phyloP scores from a whole-genome alignment of 1,140 invertebrate genomes.

The Dreissena polymorpha region DNA sequence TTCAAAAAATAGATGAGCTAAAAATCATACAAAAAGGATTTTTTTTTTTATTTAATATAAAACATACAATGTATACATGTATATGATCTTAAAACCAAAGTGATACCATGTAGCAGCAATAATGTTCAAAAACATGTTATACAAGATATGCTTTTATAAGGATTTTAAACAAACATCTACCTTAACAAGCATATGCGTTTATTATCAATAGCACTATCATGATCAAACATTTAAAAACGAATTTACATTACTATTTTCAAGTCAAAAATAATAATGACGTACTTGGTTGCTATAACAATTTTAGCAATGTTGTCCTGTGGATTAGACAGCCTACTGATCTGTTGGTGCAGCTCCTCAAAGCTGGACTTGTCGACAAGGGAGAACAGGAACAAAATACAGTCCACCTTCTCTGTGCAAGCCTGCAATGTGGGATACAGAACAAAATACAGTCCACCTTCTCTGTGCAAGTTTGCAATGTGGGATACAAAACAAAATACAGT shows the following conservation, averaged over 20 bases:
- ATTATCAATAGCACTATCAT: not conserved
- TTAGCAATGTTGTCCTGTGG: constrained; percentile 81
- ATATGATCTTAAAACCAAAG: too few relatives aligned
- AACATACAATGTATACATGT: too few relatives aligned
- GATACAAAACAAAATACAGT: not conserved
- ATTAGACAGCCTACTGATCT: constrained; percentile 80
- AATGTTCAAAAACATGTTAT: too few relatives aligned
- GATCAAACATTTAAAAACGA: not conserved
- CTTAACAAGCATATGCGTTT: not conserved
- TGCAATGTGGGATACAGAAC: constrained; percentile 70
- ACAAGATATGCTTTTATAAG: too few relatives aligned
- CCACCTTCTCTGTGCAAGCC: constrained; percentile 82
- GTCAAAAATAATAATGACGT: too few relatives aligned
- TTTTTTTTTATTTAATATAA: too few relatives aligned
- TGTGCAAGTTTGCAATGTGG: not conserved
- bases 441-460: not conserved
- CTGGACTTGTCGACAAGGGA: constrained; percentile 82
- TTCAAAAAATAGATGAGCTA: too few relatives aligned
- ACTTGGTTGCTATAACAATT: constrained; percentile 84
- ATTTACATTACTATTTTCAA: too few relatives aligned
- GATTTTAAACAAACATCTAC: not conserved
- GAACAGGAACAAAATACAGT: constrained; percentile 82
- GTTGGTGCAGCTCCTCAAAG: constrained; percentile 82
- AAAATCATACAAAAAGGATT: too few relatives aligned
- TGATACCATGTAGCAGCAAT: too few relatives aligned